Evolutionary conservation across 2,888 invertebrate genomes (phyloP).

Genomic region (Hemaris fuciformis): DNA sequence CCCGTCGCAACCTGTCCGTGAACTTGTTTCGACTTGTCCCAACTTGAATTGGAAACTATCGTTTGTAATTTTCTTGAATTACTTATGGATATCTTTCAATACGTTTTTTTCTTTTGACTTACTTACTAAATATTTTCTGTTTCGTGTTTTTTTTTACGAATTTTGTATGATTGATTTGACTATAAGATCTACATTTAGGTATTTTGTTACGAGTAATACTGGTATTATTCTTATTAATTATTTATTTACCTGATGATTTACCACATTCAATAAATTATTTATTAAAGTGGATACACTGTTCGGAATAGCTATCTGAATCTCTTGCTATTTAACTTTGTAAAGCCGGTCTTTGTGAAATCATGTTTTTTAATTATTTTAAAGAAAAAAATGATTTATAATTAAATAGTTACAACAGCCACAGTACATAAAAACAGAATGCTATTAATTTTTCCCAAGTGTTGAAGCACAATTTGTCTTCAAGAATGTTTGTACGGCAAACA

Average conservation of each 20-base stretch:
- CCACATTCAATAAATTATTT: too few species aligned
- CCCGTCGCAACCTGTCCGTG: constrained; percentile 4
- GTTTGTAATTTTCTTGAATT: not conserved
- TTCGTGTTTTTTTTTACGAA: not conserved
- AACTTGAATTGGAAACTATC: not conserved
- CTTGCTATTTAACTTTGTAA: too few species aligned
- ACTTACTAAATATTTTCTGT: not conserved
- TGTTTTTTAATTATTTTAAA: too few species aligned
- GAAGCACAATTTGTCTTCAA: not conserved
- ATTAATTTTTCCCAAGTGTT: not conserved
- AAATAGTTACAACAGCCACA: not conserved
- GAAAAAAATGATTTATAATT: too few species aligned
- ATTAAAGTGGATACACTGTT: too few species aligned
- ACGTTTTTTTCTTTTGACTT: not conserved
- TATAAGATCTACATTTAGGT: too few species aligned
- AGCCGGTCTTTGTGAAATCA: too few species aligned
- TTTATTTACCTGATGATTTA: too few species aligned
- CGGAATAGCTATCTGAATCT: too few species aligned
- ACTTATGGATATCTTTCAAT: not conserved
- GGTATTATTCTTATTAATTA: too few species aligned
- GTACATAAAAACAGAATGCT: not conserved
- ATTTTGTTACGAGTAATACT: too few species aligned
- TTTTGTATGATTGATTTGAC: not conserved
- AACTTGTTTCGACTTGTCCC: constrained; percentile 10
- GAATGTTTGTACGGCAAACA: not conserved